These are phyloP conservation scores for Hydrolagus colliei DNA, from an alignment of 2,797 vertebrate genomes.

Conservation along the genomic window DNA sequence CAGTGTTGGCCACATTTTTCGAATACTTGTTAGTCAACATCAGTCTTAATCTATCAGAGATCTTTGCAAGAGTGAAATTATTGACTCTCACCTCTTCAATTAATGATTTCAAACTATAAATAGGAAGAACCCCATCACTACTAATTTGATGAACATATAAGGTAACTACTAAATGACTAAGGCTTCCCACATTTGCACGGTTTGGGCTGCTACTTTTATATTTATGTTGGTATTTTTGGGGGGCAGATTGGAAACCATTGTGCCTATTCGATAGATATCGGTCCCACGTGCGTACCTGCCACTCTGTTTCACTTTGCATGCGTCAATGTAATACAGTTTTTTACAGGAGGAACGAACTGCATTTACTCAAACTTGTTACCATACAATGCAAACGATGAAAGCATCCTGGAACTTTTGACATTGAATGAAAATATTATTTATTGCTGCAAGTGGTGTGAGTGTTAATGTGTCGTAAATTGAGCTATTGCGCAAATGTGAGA, in stretches of 20 bases:
- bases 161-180: not conserved
- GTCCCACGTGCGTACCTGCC: conserved; percentile 27
- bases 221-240: not conserved
- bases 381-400: not conserved
- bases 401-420: not conserved
- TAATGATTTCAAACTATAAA: not conserved
- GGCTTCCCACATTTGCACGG: not conserved
- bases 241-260: conserved; percentile 28
- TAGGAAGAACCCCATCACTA: no score
- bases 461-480: no score
- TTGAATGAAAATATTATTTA: not conserved
- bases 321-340: not conserved
- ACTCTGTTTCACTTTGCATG: not conserved
- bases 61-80: not conserved
- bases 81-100: not conserved
- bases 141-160: no score
- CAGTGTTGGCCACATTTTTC: no score
- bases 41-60: not conserved
- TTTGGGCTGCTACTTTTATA: not conserved
- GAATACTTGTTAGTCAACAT: no score
- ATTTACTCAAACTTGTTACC: not conserved
- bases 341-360: not conserved
- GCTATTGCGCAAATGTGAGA: not conserved
- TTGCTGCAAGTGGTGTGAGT: not conserved
- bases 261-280: conserved; percentile 18